Conservation (phyloP, 2,797 vertebrate species). For the Cirrhinus mrigala region DNA sequence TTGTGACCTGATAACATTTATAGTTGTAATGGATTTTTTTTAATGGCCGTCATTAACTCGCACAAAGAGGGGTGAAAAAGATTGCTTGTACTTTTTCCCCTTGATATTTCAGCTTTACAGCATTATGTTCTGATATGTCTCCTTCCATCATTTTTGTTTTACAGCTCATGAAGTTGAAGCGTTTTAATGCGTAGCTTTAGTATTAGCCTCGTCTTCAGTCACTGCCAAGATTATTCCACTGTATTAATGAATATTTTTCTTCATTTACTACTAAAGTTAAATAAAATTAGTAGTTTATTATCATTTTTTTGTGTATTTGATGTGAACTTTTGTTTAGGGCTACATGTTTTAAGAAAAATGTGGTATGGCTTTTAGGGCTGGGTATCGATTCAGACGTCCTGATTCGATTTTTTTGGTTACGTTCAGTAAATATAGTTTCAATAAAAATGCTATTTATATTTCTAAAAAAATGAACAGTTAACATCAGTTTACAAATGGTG, state of each 20-base stretch:
- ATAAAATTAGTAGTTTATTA: neutral
- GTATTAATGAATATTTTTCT: constrained; percentile 66
- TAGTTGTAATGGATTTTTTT: constrained; percentile 88
- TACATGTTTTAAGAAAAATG: neutral
- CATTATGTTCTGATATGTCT: constrained; percentile 82
- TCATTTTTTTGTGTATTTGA: constrained; percentile 4
- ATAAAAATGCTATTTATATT: too few species aligned
- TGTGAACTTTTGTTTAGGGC: neutral
- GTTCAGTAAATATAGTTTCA: too few species aligned
- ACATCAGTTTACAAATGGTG: too few species aligned
- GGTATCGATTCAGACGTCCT: too few species aligned
- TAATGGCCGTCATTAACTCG: constrained; percentile 84
- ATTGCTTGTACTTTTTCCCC: constrained; percentile 78
- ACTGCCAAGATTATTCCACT: constrained; percentile 76
- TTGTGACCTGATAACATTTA: constrained; percentile 86
- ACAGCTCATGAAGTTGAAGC: constrained; percentile 63
- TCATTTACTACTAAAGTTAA: neutral
- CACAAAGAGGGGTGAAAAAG: constrained; percentile 74
- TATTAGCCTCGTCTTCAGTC: constrained; percentile 62
- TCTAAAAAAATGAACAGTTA: too few species aligned
- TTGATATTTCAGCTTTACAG: constrained; percentile 87
- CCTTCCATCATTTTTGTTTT: constrained; percentile 81
- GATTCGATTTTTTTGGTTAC: too few species aligned
- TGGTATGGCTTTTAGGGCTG: neutral
- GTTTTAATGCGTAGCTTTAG: constrained; percentile 73